A percentile compares a stretch with the other conserved stretches of the same genome.
phyloP scores from a whole-genome alignment of 2,113 vertebrate genomes.

The Dendropsophus ebraccatus region DNA sequence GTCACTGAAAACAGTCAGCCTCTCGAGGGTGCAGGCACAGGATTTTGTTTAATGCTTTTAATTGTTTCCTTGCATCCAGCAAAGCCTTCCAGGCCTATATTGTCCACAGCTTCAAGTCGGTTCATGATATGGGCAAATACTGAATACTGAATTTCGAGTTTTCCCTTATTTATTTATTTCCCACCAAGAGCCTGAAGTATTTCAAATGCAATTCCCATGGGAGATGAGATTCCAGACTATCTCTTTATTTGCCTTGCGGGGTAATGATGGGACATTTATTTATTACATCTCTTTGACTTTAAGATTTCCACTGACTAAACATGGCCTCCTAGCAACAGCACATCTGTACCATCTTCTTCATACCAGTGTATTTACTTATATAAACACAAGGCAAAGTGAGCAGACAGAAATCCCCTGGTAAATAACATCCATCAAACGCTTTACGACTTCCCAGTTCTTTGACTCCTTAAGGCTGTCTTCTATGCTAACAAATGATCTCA shows the following conservation, averaged over 20 bases:
- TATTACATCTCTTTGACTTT: slow-evolving; percentile 30
- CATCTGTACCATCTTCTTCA: slow-evolving; percentile 27
- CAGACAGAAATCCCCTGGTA: slow-evolving; percentile 22
- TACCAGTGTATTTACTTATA: slow-evolving; percentile 28
- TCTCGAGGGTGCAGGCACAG: too few species aligned
- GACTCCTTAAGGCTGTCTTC: slow-evolving; percentile 42
- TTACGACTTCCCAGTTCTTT: slow-evolving; percentile 37
- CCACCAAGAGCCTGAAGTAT: not conserved
- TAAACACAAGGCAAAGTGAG: slow-evolving; percentile 36
- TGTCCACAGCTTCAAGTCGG: too few species aligned
- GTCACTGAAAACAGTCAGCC: too few species aligned
- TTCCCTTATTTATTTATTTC: not conserved
- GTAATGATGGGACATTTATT: slow-evolving; percentile 8
- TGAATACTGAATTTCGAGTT: not conserved
- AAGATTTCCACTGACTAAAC: slow-evolving; percentile 14
- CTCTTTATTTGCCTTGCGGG: not conserved
- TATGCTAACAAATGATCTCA: slow-evolving; percentile 53
- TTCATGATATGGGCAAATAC: not conserved
- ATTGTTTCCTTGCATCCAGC: too few species aligned
- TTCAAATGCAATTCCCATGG: not conserved
- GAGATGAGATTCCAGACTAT: not conserved
- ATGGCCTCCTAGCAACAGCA: slow-evolving; percentile 39
- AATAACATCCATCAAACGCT: slow-evolving; percentile 53
- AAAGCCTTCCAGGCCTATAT: too few species aligned
- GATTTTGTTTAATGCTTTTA: too few species aligned